Base-by-base conservation (phyloP, 2,113 vertebrate genomes). In the Scolopax mira region DNA sequence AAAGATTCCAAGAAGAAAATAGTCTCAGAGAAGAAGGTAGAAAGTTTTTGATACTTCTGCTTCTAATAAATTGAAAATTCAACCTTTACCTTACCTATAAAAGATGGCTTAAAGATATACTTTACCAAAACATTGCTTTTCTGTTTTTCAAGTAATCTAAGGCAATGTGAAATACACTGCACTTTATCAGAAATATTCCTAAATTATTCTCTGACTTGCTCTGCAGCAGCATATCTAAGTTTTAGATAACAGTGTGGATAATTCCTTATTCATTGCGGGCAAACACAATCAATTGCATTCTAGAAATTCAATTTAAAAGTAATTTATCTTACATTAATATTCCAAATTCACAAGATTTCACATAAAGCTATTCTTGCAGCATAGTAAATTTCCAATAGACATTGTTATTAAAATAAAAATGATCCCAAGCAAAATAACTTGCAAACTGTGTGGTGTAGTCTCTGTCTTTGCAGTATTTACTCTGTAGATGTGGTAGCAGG, bases 301-400 rank as follows among this genome's bases (percentile, higher is more conserved):
- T 6, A 94, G 90, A 95, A 98, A 97, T 97, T 97, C 96, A 97
- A 97, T 97, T 97, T 97, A 73, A 95, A 98, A 98, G 92, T 91
- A 90, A 97, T 98, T 97, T 97, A 97, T 97, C 95, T 94, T 89
- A 95, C 77, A 94, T 96, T 94, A 97, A 97, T 96, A 98, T 97
- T 97, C 85, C 95, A 96, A 97, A 97, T 96, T 94, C 97, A 94
- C 83, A 91, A 94, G 90, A 89, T 93, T 93, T 94, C 91, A 77
- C 93, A 94, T 84, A 78, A 95, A 96, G 89, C 81, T 92, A 57
- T 94, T 96, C 92, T 94, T 95, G 80, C 23, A 72, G 93, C 91
- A 81, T 25, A 93, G 96, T 92, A 94, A 90, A 97, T 94, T 97
- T 96, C 92, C 81, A 96, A 55, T 11, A 94, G 73, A 85, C 94